Conservation (phyloP, 2,888 invertebrate genomes). For the Bugula neritina region DNA sequence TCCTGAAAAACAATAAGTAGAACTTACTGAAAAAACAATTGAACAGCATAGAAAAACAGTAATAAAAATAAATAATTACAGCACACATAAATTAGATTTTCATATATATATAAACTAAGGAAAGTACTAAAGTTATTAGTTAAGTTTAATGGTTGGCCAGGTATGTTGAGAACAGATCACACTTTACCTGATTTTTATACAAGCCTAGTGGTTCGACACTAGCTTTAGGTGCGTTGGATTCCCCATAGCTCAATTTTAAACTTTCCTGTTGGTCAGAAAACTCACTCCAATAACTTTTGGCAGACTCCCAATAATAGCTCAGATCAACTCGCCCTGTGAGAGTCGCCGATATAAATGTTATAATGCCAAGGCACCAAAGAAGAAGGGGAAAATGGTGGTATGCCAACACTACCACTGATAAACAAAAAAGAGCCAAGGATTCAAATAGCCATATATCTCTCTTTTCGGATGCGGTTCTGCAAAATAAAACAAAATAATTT, state of each 20-base stretch:
- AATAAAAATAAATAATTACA: no score
- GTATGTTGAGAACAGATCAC: no score
- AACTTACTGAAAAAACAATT: no score
- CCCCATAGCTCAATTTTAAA: conserved; percentile 33
- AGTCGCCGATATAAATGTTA: conserved; percentile 43
- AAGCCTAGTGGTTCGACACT: background rate
- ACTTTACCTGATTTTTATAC: conserved; percentile 22
- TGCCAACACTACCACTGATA: conserved; percentile 37
- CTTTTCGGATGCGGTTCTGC: conserved; percentile 42
- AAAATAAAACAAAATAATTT: background rate
- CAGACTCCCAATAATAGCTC: conserved; percentile 24
- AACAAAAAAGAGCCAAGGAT: conserved; percentile 34
- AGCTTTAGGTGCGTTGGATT: background rate
- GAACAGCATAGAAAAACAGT: no score
- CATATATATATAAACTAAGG: no score
- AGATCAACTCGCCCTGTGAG: conserved; percentile 37
- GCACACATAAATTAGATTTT: no score
- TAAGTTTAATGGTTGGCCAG: no score
- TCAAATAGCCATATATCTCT: conserved; percentile 44
- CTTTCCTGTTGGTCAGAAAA: conserved; percentile 46
- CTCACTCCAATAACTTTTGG: conserved; percentile 45
- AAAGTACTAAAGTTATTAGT: no score
- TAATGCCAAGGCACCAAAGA: conserved; percentile 35
- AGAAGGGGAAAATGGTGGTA: conserved; percentile 42
- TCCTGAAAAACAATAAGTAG: no score